Evolutionary conservation across 1,140 invertebrate species (phyloP).

Genomic region (Caenorhabditis latens): DNA sequence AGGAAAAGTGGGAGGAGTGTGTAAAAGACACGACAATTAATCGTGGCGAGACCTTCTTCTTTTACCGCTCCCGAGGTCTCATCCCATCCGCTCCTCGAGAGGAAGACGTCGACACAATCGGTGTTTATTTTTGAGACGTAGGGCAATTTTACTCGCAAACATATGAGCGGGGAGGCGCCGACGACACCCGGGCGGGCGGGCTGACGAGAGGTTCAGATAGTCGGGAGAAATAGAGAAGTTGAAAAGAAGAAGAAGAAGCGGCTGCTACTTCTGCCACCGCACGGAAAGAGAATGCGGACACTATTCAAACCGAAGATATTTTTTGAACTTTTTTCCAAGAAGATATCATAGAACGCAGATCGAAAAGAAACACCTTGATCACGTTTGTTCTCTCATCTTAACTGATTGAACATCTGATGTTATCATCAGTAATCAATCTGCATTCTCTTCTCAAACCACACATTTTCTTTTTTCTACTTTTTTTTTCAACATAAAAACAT

Average conservation of each 20-base stretch:
- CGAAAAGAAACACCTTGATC: neutral
- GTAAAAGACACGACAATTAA: slow-evolving; percentile 51
- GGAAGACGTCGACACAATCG: slow-evolving; percentile 54
- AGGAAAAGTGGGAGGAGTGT: neutral
- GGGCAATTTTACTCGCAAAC: slow-evolving; percentile 55
- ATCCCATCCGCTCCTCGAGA: slow-evolving; percentile 48
- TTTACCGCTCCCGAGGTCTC: slow-evolving; percentile 49
- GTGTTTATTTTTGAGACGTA: slow-evolving; percentile 55
- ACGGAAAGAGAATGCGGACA: slow-evolving; percentile 11
- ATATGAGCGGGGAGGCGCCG: slow-evolving; percentile 52
- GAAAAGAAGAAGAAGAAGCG: slow-evolving; percentile 25
- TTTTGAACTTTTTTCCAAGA: slow-evolving; percentile 30
- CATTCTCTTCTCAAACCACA: neutral
- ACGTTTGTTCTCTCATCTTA: neutral
- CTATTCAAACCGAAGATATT: neutral
- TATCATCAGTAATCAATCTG: neutral
- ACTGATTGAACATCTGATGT: neutral
- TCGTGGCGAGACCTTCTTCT: slow-evolving; percentile 53
- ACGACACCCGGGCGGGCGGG: slow-evolving; percentile 44
- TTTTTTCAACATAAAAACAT: neutral
- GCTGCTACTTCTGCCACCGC: slow-evolving; percentile 46
- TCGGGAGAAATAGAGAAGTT: slow-evolving; percentile 50
- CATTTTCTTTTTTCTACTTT: neutral
- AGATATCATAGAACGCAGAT: too few species aligned
- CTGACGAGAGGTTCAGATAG: slow-evolving; percentile 45